phyloP scores from a whole-genome alignment of 2,888 invertebrate genomes.

The Anagyrus pseudococci region DNA sequence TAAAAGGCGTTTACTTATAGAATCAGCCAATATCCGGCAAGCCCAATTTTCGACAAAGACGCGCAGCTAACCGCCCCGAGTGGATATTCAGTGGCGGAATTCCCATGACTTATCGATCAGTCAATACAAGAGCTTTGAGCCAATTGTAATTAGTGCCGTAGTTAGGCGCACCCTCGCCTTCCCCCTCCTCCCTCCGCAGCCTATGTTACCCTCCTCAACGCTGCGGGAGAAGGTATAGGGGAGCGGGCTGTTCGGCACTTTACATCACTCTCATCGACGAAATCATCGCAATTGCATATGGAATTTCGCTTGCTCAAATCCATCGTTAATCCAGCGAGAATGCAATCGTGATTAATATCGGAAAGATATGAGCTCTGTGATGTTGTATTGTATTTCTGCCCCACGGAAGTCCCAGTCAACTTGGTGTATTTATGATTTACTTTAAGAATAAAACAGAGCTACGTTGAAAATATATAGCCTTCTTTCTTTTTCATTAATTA shows the following conservation, averaged over 20 bases:
- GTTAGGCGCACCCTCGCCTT: constrained; percentile 21
- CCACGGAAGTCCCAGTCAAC: no score
- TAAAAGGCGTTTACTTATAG: constrained; percentile 5
- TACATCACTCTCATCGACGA: constrained; percentile 22
- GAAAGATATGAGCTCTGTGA: no score
- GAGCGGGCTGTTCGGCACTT: background rate
- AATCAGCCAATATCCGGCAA: constrained; percentile 4
- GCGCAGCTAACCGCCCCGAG: background rate
- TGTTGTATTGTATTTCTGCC: no score
- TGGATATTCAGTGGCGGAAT: constrained; percentile 9
- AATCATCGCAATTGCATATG: constrained; percentile 21
- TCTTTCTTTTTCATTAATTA: no score
- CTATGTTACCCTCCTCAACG: constrained; percentile 2
- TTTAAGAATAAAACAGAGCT: no score
- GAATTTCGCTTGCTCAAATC: no score
- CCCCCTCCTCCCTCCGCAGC: no score
- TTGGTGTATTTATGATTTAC: no score
- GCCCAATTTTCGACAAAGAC: background rate
- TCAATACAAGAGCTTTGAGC: constrained; percentile 31
- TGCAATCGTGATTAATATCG: no score
- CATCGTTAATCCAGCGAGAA: no score
- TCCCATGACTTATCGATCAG: constrained; percentile 30
- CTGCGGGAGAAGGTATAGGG: background rate
- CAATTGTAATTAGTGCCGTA: constrained; percentile 27
- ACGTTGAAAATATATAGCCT: no score